Base-by-base conservation (phyloP, 2,888 invertebrate genomes). In the Tricholauxania praeusta region DNA sequence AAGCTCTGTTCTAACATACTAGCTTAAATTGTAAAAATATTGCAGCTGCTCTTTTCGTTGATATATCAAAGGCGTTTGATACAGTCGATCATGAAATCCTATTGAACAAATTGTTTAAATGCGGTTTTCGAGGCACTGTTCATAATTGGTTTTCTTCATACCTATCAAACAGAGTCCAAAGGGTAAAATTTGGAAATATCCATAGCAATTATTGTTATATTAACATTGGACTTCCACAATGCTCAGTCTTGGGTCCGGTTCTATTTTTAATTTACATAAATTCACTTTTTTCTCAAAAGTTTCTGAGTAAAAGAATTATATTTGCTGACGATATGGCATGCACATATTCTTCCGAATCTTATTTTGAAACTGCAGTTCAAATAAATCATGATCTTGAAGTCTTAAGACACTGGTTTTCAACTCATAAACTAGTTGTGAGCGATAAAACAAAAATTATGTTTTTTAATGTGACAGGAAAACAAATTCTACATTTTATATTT, bases 21-120 rank as follows among this genome's bases (percentile, higher is more conserved):
- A 28, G 28, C 28, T 28, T 28, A 28, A 28, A 55, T 55, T 19
- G 19, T 19, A 55, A 55, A 12, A 19, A 19, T n/a, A n/a, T 12
- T 55, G 53, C 53, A 55, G 53, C 53, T 55, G 53, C 19, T 55
- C n/a, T n/a, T n/a, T n/a, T n/a, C 19, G 17, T n/a, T 8, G 53
- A 55, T 19, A 55, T 55, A 10, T 19, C 53, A 19, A 10, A 55
- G 19, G 17, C 53, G 53, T 55, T 55, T 55, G n/a, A 55, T 12
- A n/a, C 12, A 19, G 53, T 55, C 19, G 6, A 55, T 55, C 53
- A n/a, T 55, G 19, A 55, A 19, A 17, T 55, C 15, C 19, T 55
- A 19, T 12, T 55, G n/a, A 19, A 55, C 15, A 55, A 55, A 55
- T 12, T 55, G 53, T 55, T 19, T 55, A 17, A 55, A 28, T 28